Conservation (phyloP, 2,888 invertebrate genomes). For the Drosophila birchii region DNA sequence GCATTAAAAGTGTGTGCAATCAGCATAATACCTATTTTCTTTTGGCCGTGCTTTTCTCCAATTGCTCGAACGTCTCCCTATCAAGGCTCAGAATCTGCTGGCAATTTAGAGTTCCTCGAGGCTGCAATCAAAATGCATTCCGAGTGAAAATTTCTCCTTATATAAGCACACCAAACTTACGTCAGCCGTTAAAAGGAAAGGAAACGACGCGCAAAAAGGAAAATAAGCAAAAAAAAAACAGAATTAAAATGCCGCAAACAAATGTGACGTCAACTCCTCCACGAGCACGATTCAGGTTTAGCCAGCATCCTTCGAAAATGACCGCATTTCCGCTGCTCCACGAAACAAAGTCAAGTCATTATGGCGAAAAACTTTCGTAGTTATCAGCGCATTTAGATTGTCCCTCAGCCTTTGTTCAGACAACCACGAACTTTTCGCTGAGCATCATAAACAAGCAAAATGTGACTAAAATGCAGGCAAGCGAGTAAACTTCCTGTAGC, state of each 20-base stretch:
- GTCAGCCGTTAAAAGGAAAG: conserved; percentile 48
- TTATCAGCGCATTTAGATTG: conserved; percentile 37
- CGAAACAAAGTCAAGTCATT: conserved; percentile 25
- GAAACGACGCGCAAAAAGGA: conserved; percentile 22
- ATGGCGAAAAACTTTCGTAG: conserved; percentile 17
- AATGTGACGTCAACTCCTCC: conserved; percentile 58
- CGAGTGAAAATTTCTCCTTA: conserved; percentile 38
- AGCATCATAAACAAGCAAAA: conserved; percentile 35
- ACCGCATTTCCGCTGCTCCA: conserved; percentile 29
- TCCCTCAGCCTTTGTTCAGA: conserved; percentile 10
- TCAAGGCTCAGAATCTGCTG: conserved; percentile 38
- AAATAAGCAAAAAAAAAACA: conserved; percentile 16
- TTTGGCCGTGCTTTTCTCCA: background rate
- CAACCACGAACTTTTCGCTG: conserved; percentile 26
- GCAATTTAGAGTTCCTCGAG: conserved; percentile 29
- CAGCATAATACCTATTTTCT: background rate
- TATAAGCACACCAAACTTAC: conserved; percentile 53
- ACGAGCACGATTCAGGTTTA: conserved; percentile 32
- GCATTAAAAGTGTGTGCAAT: background rate
- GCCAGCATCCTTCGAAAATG: conserved; percentile 40
- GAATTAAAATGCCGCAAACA: conserved; percentile 25
- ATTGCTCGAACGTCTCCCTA: conserved; percentile 10
- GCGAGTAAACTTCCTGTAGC: conserved; percentile 7
- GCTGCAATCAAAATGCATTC: conserved; percentile 36
- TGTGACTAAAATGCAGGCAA: conserved; percentile 16